phyloP scores from a whole-genome alignment of 2,113 vertebrate species.

The Corythoichthys haematopterus region DNA sequence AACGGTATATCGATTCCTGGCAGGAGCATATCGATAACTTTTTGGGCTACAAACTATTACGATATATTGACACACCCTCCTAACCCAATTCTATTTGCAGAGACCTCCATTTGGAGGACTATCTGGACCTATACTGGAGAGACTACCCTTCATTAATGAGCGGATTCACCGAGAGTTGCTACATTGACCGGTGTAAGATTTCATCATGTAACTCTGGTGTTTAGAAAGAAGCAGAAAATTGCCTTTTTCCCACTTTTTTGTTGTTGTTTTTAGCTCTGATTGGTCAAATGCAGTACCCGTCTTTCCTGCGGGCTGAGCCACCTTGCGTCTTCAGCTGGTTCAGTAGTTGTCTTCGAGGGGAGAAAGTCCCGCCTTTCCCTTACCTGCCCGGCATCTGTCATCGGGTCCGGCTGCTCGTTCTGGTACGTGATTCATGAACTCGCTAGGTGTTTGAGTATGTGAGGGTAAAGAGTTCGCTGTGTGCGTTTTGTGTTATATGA shows the following conservation, averaged over 20 bases:
- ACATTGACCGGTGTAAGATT: slow-evolving; percentile 83
- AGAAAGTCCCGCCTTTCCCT: slow-evolving; percentile 79
- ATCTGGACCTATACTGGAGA: slow-evolving; percentile 92
- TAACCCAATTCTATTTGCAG: slow-evolving; percentile 59
- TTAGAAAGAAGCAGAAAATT: neutral
- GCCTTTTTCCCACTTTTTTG: neutral
- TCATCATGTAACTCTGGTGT: slow-evolving; percentile 7
- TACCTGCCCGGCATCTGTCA: slow-evolving; percentile 87
- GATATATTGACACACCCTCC: too few relatives aligned
- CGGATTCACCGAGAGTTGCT: slow-evolving; percentile 77
- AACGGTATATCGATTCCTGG: too few relatives aligned
- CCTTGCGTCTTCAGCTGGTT: slow-evolving; percentile 91
- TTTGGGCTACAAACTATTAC: too few relatives aligned
- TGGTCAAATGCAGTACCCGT: slow-evolving; percentile 82
- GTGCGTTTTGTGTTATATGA: slow-evolving; percentile 22
- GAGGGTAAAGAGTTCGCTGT: slow-evolving; percentile 18
- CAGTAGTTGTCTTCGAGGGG: slow-evolving; percentile 83
- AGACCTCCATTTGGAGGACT: slow-evolving; percentile 86
- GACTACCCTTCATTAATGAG: slow-evolving; percentile 87
- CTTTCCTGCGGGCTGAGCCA: slow-evolving; percentile 82
- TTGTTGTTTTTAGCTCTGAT: slow-evolving; percentile 73
- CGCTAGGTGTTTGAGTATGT: neutral
- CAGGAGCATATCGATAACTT: too few relatives aligned
- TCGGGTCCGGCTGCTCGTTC: slow-evolving; percentile 85
- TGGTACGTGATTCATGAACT: slow-evolving; percentile 70